Evolutionary conservation across 2,888 invertebrate genomes (phyloP).

Genomic region (Drosophila neotestacea): DNA sequence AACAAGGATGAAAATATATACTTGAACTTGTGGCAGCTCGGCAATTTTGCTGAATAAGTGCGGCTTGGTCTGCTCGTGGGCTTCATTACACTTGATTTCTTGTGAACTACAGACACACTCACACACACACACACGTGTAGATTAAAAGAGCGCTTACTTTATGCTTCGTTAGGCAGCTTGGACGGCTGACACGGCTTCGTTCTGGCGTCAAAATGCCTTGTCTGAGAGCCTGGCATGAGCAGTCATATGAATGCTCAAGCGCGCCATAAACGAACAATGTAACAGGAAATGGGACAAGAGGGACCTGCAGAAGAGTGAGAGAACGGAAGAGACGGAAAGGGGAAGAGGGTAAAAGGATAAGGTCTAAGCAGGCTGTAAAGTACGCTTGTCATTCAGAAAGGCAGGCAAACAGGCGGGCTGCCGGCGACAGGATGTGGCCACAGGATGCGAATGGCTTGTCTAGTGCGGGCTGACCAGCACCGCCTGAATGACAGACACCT

Average conservation of each 20-base stretch:
- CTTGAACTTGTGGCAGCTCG: constrained; percentile 54
- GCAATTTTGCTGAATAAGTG: constrained; percentile 50
- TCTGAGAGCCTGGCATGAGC: constrained; percentile 43
- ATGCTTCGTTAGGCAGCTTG: constrained; percentile 65
- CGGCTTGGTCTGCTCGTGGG: constrained; percentile 39
- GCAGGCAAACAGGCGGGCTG: constrained; percentile 46
- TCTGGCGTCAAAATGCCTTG: constrained; percentile 70
- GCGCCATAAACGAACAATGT: constrained; percentile 49
- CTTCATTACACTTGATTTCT: constrained; percentile 78
- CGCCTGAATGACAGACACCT: constrained; percentile 70
- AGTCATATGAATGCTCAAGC: constrained; percentile 65
- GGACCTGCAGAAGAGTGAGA: not conserved
- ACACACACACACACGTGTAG: constrained; percentile 24
- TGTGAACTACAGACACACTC: constrained; percentile 39
- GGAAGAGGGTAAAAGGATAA: not conserved
- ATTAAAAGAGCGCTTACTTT: constrained; percentile 62
- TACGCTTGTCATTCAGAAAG: constrained; percentile 40
- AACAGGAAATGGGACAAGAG: constrained; percentile 5
- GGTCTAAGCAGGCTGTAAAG: constrained; percentile 52
- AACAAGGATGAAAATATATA: constrained; percentile 35
- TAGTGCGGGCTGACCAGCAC: constrained; percentile 57
- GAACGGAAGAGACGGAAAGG: not conserved
- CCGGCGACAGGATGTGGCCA: constrained; percentile 77
- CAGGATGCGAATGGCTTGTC: constrained; percentile 66
- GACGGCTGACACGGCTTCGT: constrained; percentile 46